Evolutionary conservation across 2,888 invertebrate genomes (phyloP).

Genomic region (Pachliopta kotzebuea): DNA sequence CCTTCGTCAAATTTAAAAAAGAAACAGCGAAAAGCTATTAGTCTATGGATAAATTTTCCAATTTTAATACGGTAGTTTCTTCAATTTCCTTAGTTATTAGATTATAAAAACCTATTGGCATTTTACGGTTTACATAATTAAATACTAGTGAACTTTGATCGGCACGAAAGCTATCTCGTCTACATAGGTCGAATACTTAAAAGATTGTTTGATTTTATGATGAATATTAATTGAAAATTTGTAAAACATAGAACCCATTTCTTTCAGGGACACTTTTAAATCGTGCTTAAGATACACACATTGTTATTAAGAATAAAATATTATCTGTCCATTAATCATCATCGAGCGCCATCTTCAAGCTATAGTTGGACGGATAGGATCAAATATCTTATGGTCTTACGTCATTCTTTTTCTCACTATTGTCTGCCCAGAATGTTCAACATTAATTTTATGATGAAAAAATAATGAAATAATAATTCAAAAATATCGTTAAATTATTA

Average conservation of each 20-base stretch:
- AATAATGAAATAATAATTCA: too few species aligned
- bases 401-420: too few species aligned
- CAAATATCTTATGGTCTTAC: too few species aligned
- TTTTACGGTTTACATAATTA: slow-evolving; percentile 57
- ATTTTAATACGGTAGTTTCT: slow-evolving; percentile 6
- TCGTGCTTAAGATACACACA: too few species aligned
- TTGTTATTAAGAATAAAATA: too few species aligned
- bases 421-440: too few species aligned
- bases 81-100: slow-evolving; percentile 20
- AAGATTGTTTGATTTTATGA: slow-evolving; percentile 37
- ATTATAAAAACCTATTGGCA: slow-evolving; percentile 40
- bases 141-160: slow-evolving; percentile 55
- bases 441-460: too few species aligned
- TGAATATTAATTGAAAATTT: slow-evolving; percentile 30
- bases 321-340: too few species aligned
- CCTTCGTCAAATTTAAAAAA: slow-evolving; percentile 16
- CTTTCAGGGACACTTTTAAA: too few species aligned
- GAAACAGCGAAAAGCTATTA: slow-evolving; percentile 15
- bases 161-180: slow-evolving; percentile 37
- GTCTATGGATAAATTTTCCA: background rate
- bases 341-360: too few species aligned
- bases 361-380: too few species aligned
- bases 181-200: slow-evolving; percentile 44
- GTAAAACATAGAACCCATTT: background rate
- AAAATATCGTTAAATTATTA: too few species aligned